phyloP scores from a whole-genome alignment of 2,797 vertebrate genomes.

The Ctenopoma multispine region DNA sequence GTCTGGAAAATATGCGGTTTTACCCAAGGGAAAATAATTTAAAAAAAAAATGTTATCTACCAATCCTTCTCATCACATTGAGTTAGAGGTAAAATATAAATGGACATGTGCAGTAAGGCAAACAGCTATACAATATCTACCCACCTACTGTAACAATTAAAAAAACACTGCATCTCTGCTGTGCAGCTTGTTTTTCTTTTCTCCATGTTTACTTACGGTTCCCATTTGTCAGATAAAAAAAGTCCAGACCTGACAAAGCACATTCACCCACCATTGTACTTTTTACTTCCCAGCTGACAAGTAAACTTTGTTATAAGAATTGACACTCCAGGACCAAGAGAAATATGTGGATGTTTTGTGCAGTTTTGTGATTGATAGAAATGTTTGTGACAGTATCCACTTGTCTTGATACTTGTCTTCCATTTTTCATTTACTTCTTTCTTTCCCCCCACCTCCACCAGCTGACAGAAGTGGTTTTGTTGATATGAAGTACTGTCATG shows the following conservation, averaged over 20 bases:
- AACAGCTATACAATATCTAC: background rate
- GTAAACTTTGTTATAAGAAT: conserved; percentile 49
- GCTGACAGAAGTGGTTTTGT: conserved; percentile 66
- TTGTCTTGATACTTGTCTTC: conserved; percentile 60
- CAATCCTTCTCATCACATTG: background rate
- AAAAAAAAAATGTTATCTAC: too few relatives aligned
- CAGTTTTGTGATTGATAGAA: conserved; percentile 63
- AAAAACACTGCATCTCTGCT: background rate
- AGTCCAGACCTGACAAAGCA: conserved; percentile 32
- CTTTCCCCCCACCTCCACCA: conserved; percentile 41
- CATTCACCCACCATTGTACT: conserved; percentile 24
- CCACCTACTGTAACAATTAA: background rate
- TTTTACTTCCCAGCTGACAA: conserved; percentile 41
- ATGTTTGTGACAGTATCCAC: conserved; percentile 61
- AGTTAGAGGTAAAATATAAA: too few relatives aligned
- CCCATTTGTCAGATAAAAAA: conserved; percentile 28
- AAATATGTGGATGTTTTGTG: conserved; percentile 17
- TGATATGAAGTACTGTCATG: conserved; percentile 58
- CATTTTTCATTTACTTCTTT: conserved; percentile 55
- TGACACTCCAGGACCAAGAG: conserved; percentile 28
- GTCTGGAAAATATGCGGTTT: background rate
- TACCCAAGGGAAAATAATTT: too few relatives aligned
- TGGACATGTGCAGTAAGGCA: background rate
- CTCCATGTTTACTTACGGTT: background rate
- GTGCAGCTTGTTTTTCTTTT: background rate